Evolutionary conservation across 2,888 invertebrate species (phyloP).

Genomic region (Bombylius major): DNA sequence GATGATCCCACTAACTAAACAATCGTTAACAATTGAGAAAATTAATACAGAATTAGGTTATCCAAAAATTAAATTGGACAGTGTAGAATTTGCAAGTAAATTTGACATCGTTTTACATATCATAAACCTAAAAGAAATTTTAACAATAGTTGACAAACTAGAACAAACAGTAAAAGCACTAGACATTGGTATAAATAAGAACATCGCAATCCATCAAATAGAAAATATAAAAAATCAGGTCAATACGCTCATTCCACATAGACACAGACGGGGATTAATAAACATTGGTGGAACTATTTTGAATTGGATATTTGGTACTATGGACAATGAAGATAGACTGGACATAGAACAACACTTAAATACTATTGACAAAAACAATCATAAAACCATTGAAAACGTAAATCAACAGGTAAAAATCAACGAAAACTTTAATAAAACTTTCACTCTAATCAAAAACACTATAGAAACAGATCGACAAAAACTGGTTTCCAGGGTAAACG

Average conservation of each 20-base stretch:
- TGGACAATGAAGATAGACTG: slow-evolving; percentile 1
- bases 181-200: no score
- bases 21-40: background rate
- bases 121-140: background rate
- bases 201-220: background rate
- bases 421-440: no score
- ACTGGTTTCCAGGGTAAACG: no score
- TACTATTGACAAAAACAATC: slow-evolving; percentile 1
- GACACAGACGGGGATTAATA: background rate
- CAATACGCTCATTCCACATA: background rate
- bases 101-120: background rate
- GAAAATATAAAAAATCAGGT: no score
- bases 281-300: background rate
- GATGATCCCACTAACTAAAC: no score
- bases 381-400: slow-evolving; percentile 1
- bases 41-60: background rate
- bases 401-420: slow-evolving; percentile 7
- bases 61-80: background rate
- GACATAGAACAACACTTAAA: slow-evolving; percentile 3
- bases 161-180: no score
- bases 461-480: no score
- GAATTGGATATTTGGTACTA: slow-evolving; percentile 3
- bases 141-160: background rate
- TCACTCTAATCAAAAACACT: no score
- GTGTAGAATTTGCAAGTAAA: background rate